Percentiles rank a stretch among this genome's conserved stretches.
These are phyloP conservation scores for Contarinia nasturtii DNA, from an alignment of 1,140 invertebrate species.

Conservation along the genomic window DNA sequence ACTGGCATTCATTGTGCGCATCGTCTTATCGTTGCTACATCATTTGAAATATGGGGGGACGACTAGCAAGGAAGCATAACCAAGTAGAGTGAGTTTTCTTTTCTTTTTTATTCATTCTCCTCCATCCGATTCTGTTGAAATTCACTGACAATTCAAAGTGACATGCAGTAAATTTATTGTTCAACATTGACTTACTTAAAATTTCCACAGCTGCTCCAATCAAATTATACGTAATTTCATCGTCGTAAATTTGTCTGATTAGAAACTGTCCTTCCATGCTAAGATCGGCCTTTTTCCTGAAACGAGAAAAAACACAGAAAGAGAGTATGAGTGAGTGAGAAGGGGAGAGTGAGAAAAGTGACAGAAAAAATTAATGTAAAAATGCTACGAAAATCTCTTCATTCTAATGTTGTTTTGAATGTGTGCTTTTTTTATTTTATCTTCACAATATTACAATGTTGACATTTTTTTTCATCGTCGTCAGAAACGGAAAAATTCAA, in stretches of 20 bases:
- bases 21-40: too few species aligned
- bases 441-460: too few species aligned
- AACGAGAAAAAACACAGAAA: constrained; percentile 11
- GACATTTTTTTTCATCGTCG: too few species aligned
- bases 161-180: not conserved
- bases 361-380: not conserved
- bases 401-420: not conserved
- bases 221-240: constrained; percentile 86
- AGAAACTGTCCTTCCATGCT: constrained; percentile 89
- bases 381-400: not conserved
- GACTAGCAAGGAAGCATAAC: too few species aligned
- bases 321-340: not conserved
- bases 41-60: too few species aligned
- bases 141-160: not conserved
- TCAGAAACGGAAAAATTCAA: too few species aligned
- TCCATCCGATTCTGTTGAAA: not conserved
- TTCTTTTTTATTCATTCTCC: too few species aligned
- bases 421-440: not conserved
- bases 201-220: constrained; percentile 78
- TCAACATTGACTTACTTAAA: constrained; percentile 45
- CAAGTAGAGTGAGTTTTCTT: too few species aligned
- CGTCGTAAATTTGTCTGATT: constrained; percentile 85
- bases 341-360: not conserved
- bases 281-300: constrained; percentile 76
- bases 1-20: too few species aligned